These are phyloP conservation scores for Osmerus mordax DNA, from an alignment of 2,113 vertebrate species.

Conservation along the genomic window DNA sequence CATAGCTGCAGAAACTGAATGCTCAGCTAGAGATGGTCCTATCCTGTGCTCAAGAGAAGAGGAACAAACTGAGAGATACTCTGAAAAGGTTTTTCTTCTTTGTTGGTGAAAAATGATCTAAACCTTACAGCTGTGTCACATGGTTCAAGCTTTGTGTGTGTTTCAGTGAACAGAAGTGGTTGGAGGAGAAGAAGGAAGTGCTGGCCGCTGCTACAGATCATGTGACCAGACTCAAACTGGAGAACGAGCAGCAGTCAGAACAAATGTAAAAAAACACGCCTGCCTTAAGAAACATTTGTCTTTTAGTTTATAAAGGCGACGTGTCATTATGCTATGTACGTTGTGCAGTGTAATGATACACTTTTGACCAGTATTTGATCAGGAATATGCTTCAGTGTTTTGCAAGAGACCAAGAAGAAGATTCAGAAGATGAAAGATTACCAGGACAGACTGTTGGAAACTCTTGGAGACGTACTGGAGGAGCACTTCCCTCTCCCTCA, in stretches of 20 bases:
- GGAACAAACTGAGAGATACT: conserved; percentile 62
- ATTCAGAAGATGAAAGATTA: conserved; percentile 69
- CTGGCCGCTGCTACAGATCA: conserved; percentile 52
- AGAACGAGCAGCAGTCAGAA: conserved; percentile 59
- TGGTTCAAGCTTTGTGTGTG: not conserved
- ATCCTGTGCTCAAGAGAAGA: conserved; percentile 66
- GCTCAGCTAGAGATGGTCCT: conserved; percentile 71
- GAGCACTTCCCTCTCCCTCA: conserved; percentile 65
- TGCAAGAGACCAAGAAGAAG: conserved; percentile 66
- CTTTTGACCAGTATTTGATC: too few relatives aligned
- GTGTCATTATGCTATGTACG: too few relatives aligned
- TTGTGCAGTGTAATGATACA: too few relatives aligned
- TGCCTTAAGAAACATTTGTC: too few relatives aligned
- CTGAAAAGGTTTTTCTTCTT: conserved; percentile 51
- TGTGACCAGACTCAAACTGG: conserved; percentile 38
- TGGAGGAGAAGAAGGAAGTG: conserved; percentile 65
- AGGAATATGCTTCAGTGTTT: conserved; percentile 44
- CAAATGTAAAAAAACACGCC: conserved; percentile 43
- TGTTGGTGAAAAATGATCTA: not conserved
- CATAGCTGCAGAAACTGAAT: conserved; percentile 67
- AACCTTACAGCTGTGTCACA: not conserved
- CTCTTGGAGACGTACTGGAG: conserved; percentile 63
- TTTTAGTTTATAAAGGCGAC: too few relatives aligned
- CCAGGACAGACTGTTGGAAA: conserved; percentile 65
- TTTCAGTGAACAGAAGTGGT: conserved; percentile 69